A percentile compares a stretch with the other conserved stretches of the same genome.
These are phyloP conservation scores for Oryzias sinensis DNA, from an alignment of 2,797 vertebrate species.

Conservation along the genomic window DNA sequence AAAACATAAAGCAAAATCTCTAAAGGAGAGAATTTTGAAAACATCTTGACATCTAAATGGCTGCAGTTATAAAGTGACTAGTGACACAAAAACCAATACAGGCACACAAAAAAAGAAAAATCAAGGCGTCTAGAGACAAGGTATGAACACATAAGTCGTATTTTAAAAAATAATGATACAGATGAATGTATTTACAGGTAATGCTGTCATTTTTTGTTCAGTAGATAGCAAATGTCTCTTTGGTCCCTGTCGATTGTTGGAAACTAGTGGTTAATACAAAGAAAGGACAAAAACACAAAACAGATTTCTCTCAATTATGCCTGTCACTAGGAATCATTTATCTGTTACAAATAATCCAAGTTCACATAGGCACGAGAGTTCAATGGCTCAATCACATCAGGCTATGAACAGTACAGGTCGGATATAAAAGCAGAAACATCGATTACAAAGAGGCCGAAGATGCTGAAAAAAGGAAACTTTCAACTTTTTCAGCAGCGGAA, in stretches of 20 bases:
- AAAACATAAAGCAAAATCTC: conserved; percentile 12
- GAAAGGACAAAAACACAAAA: conserved; percentile 17
- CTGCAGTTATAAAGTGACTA: conserved; percentile 76
- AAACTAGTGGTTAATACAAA: conserved; percentile 53
- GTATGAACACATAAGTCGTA: conserved; percentile 48
- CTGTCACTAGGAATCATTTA: conserved; percentile 61
- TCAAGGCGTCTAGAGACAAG: conserved; percentile 51
- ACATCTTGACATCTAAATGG: conserved; percentile 30
- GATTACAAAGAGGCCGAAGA: conserved; percentile 53
- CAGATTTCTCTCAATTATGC: conserved; percentile 45
- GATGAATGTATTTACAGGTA: conserved; percentile 73
- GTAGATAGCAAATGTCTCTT: conserved; percentile 67
- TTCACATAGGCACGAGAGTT: conserved; percentile 57
- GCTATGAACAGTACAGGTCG: conserved; percentile 37
- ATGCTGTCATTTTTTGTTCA: conserved; percentile 52
- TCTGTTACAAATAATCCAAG: conserved; percentile 49
- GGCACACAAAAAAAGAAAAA: conserved; percentile 58
- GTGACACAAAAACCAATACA: conserved; percentile 72
- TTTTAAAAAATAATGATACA: conserved; percentile 48
- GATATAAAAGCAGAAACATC: conserved; percentile 40
- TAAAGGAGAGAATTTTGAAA: conserved; percentile 19
- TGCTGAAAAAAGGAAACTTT: conserved; percentile 13
- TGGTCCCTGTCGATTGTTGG: conserved; percentile 70
- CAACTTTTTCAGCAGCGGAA: conserved; percentile 35
- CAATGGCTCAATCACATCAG: conserved; percentile 21